Percentiles rank a stretch among this genome's conserved stretches.
Conservation (phyloP, 1,140 invertebrate species). For the Anastatus disparis region DNA sequence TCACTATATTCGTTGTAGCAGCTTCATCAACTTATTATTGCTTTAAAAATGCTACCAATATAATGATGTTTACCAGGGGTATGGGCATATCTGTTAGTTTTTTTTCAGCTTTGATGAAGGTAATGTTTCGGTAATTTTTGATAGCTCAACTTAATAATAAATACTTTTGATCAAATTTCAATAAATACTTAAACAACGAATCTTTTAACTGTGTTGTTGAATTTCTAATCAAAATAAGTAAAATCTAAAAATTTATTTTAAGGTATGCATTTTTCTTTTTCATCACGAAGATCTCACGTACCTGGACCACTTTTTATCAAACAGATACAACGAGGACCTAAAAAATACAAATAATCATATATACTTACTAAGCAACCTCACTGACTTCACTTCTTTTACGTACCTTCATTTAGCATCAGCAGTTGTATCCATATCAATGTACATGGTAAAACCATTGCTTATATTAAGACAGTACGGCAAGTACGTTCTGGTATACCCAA, state of each 20-base stretch:
- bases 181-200: no score
- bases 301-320: background rate
- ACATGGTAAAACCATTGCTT: background rate
- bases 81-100: slow-evolving; percentile 21
- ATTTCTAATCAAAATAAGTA: no score
- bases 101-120: slow-evolving; percentile 32
- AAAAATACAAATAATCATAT: background rate
- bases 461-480: background rate
- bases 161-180: no score
- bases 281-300: background rate
- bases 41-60: slow-evolving; percentile 16
- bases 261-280: background rate
- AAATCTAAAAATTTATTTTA: no score
- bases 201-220: no score
- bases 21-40: slow-evolving; percentile 24
- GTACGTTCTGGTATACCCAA: background rate
- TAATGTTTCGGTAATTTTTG: background rate
- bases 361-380: background rate
- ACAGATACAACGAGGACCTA: background rate
- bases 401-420: background rate
- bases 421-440: background rate
- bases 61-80: slow-evolving; percentile 30
- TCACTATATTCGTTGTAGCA: background rate
- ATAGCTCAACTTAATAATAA: no score
- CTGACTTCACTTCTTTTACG: background rate